Evolutionary conservation across 2,113 vertebrate species (phyloP).

Genomic region (Cottus gobio): DNA sequence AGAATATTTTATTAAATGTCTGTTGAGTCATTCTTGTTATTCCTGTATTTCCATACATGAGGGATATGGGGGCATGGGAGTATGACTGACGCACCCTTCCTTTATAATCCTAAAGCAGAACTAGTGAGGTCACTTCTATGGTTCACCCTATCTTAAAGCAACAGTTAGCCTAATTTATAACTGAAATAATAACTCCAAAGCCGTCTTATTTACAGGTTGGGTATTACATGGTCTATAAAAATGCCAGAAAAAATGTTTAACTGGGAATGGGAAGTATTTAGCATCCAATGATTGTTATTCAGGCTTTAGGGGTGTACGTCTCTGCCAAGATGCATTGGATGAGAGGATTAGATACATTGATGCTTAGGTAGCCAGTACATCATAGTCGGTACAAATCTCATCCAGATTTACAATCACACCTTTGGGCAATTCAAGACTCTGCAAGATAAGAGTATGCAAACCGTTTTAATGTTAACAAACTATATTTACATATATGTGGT

Average conservation of each 20-base stretch:
- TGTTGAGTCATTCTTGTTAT: neutral
- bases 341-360: neutral
- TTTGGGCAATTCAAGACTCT: neutral
- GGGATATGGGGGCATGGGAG: neutral
- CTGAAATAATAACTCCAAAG: neutral
- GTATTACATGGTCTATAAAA: neutral
- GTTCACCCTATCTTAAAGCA: conserved; percentile 11
- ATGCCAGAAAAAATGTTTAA: neutral
- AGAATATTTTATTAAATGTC: conserved; percentile 4
- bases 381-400: neutral
- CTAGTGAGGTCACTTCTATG: neutral
- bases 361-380: neutral
- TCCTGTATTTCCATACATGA: conserved; percentile 6
- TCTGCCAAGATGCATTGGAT: neutral
- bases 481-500: neutral
- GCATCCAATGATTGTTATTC: neutral
- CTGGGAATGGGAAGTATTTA: neutral
- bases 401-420: neutral
- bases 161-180: neutral
- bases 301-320: neutral
- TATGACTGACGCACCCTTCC: neutral
- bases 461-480: neutral
- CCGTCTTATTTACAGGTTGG: neutral
- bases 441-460: neutral
- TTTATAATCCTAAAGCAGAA: neutral